Evolutionary conservation across 2,113 vertebrate species (phyloP).

Genomic region (Poeciliopsis prolifica): DNA sequence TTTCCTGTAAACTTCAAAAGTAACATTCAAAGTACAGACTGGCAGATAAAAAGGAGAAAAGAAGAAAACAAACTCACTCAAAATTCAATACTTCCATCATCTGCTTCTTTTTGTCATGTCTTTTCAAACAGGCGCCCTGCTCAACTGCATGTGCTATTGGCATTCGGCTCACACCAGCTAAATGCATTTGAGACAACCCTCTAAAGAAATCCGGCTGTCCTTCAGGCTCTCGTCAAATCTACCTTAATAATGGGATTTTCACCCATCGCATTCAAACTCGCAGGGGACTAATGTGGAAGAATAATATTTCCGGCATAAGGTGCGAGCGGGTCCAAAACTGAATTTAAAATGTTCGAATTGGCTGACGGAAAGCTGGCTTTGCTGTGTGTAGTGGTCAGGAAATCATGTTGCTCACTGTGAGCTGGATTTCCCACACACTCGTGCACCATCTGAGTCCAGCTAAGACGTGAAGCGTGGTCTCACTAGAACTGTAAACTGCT

Average conservation of each 20-base stretch:
- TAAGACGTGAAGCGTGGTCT: conserved; percentile 27
- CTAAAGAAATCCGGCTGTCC: conserved; percentile 53
- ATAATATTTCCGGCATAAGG: conserved; percentile 51
- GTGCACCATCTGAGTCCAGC: not conserved
- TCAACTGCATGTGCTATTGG: conserved; percentile 22
- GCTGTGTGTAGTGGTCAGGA: conserved; percentile 48
- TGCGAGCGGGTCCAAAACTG: conserved; percentile 53
- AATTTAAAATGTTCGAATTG: conserved; percentile 57
- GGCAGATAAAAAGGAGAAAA: not conserved
- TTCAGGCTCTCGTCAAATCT: conserved; percentile 54
- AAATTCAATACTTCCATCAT: conserved; percentile 5
- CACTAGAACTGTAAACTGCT: conserved; percentile 32
- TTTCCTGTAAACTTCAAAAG: not conserved
- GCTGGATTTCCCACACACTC: conserved; percentile 10
- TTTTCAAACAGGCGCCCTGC: conserved; percentile 19
- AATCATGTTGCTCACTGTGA: conserved; percentile 46
- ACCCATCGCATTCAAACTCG: conserved; percentile 55
- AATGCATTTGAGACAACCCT: conserved; percentile 38
- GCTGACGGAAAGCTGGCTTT: conserved; percentile 44
- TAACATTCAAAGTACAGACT: conserved; percentile 9
- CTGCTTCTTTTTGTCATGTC: not conserved
- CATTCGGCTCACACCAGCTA: conserved; percentile 58
- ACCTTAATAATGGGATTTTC: conserved; percentile 66
- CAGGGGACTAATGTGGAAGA: conserved; percentile 48
- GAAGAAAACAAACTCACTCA: not conserved